Percentiles rank a stretch among this genome's conserved stretches.
Evolutionary conservation across 2,888 invertebrate species (phyloP).

Genomic region (Troglohyphantes excavatus): DNA sequence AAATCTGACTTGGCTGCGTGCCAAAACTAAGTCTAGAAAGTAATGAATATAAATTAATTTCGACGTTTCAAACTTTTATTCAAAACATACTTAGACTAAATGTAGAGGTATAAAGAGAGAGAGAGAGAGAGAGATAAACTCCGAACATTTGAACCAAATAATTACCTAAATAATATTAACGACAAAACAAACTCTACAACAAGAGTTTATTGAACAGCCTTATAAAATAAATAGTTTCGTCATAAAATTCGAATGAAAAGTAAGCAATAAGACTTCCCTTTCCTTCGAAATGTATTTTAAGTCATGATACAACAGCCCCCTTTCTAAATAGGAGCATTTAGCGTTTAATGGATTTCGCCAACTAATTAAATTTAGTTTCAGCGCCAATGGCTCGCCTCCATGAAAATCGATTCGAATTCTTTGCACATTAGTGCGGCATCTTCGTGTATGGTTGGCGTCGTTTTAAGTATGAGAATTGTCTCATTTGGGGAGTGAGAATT

Average conservation of each 20-base stretch:
- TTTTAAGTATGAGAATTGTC: not conserved
- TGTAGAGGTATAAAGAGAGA: too few relatives aligned
- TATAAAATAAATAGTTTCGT: not conserved
- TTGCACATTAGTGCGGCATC: not conserved
- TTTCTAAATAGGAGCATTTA: slow-evolving; percentile 32
- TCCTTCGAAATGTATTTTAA: not conserved
- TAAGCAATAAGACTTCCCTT: not conserved
- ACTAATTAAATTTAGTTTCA: slow-evolving; percentile 58
- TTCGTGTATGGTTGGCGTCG: not conserved
- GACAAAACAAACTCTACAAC: too few relatives aligned
- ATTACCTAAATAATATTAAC: too few relatives aligned
- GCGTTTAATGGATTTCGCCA: slow-evolving; percentile 53
- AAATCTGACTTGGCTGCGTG: too few relatives aligned
- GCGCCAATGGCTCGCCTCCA: not conserved
- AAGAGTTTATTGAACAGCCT: too few relatives aligned
- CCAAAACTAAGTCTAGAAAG: too few relatives aligned
- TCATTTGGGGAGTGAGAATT: not conserved
- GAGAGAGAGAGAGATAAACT: too few relatives aligned
- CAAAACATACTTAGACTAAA: too few relatives aligned
- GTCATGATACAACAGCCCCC: not conserved
- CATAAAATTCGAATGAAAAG: not conserved
- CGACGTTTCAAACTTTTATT: too few relatives aligned
- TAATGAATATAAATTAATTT: too few relatives aligned
- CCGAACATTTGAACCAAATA: too few relatives aligned
- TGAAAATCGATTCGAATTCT: slow-evolving; percentile 26